phyloP scores from a whole-genome alignment of 2,888 invertebrate genomes.

The Syritta pipiens region DNA sequence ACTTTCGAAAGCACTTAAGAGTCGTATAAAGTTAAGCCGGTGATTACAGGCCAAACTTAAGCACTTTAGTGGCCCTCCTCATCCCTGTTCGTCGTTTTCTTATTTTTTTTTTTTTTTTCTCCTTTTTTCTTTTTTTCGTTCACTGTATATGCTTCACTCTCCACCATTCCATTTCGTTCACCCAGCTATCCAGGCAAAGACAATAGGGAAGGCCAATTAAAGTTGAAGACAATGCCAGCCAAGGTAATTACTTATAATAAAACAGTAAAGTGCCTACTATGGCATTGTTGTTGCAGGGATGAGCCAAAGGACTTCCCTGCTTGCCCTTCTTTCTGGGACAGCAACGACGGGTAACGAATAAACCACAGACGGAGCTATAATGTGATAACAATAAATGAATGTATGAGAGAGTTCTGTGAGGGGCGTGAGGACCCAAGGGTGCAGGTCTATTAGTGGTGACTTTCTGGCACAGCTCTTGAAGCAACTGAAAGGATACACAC shows the following conservation, averaged over 20 bases:
- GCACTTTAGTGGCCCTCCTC: slow-evolving; percentile 54
- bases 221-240: slow-evolving; percentile 63
- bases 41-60: slow-evolving; percentile 66
- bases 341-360: slow-evolving; percentile 38
- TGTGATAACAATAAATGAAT: slow-evolving; percentile 62
- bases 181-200: slow-evolving; percentile 24
- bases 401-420: slow-evolving; percentile 7
- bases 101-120: not conserved
- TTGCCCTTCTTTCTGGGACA: not conserved
- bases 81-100: slow-evolving; percentile 1
- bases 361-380: slow-evolving; percentile 50
- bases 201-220: slow-evolving; percentile 57
- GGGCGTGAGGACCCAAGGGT: slow-evolving; percentile 13
- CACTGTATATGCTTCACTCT: slow-evolving; percentile 7
- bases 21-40: slow-evolving; percentile 65
- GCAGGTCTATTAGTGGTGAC: slow-evolving; percentile 32
- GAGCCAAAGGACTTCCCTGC: slow-evolving; percentile 41
- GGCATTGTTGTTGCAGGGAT: slow-evolving; percentile 44
- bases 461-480: slow-evolving; percentile 9
- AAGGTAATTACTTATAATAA: slow-evolving; percentile 69
- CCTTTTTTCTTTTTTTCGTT: not conserved
- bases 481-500: not conserved
- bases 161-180: slow-evolving; percentile 1
- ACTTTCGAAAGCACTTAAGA: slow-evolving; percentile 66
- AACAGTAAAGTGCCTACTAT: slow-evolving; percentile 62